Percentiles rank a stretch among this genome's conserved stretches.
phyloP scores from a whole-genome alignment of 2,797 vertebrate species.

The Pyrocephalus nanus region DNA sequence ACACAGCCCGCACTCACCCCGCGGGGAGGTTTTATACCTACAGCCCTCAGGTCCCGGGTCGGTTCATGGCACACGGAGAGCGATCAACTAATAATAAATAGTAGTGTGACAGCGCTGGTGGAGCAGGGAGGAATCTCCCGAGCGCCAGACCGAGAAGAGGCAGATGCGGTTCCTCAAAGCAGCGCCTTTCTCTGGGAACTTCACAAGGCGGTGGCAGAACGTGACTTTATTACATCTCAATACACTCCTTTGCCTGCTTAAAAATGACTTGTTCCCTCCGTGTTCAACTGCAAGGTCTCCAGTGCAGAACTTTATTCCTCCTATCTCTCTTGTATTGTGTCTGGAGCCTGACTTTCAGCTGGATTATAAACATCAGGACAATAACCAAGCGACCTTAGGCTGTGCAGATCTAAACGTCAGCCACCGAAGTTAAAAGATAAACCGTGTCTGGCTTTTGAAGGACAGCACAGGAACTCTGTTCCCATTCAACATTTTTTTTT shows the following conservation, averaged over 20 bases:
- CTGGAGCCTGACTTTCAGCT: background rate
- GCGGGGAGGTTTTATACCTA: background rate
- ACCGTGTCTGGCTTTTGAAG: background rate
- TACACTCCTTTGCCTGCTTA: background rate
- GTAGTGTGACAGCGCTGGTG: slow-evolving; percentile 25
- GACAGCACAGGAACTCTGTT: background rate
- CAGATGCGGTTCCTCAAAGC: background rate
- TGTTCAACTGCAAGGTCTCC: background rate
- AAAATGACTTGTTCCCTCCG: background rate
- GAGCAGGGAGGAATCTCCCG: background rate
- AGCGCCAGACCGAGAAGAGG: background rate
- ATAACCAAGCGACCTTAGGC: background rate
- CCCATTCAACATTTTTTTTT: background rate
- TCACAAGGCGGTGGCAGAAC: background rate
- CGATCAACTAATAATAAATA: slow-evolving; percentile 64
- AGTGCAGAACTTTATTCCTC: background rate
- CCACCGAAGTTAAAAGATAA: background rate
- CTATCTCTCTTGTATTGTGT: background rate
- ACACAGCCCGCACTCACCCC: background rate
- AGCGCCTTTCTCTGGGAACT: background rate
- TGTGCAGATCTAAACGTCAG: background rate
- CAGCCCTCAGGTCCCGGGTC: background rate
- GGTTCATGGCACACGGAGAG: slow-evolving; percentile 3
- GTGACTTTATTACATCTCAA: background rate
- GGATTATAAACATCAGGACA: background rate